Evolutionary conservation across 2,888 invertebrate genomes (phyloP), one percentile per base, ranked within the genome.

Genomic region (Luffia ferchaultella): DNA sequence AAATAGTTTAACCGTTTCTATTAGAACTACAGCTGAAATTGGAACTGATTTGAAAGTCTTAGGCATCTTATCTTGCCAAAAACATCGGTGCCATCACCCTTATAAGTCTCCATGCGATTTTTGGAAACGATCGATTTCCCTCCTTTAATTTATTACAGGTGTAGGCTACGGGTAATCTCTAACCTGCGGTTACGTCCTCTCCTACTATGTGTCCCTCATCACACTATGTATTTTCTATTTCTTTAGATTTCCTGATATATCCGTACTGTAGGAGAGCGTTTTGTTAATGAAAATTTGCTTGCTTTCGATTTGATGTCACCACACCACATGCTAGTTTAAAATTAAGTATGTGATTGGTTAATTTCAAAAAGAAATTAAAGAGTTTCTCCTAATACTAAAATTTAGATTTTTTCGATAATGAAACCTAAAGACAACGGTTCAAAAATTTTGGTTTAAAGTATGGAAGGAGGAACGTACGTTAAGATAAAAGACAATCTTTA

Each of bases 141-240:
- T 49, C 12, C 42, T 41, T 41, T 41, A 49, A n/a, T 15, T 19
- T 41, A 42, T 70, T 68, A 47, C 62, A 90, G 90, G 91, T 47
- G 86, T 90, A 18, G 91, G 91, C 1, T 88, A 87, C 61, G 90
- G 89, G 0, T 89, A 90, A 58, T 78, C 88, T 2, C 61, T 90
- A 12, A 86, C 85, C 1, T 87, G 87, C 16, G 74, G 85, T 16
- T 88, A 87, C 58, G 88, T 93, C 15, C 85, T 91, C 1, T 89
- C 91, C 0, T 94, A 93, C 69, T 94, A 93, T 67, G 90, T 90
- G 49, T 88, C 90, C 0, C 75, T 93, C 48, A 88, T 93, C 79
- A 90, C 90, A 0, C 67, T 93, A 40, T 90, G 91, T 9, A 60
- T 93, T 9, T 92, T 87, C 70, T 94, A 93, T 70, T 74, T 93